Base-by-base conservation (phyloP, 2,113 vertebrate genomes). In the Orycteropus afer region DNA sequence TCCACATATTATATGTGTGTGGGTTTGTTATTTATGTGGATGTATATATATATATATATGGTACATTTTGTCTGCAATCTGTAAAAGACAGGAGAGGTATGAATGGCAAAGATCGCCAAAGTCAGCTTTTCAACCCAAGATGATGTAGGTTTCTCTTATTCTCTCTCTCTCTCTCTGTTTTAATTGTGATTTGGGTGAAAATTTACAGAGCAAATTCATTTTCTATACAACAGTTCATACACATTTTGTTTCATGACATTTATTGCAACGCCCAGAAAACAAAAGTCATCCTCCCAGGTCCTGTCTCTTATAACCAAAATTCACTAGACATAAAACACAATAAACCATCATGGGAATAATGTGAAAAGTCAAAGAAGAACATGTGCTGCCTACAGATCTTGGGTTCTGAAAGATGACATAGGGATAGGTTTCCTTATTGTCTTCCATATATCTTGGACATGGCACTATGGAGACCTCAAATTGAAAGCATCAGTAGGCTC, bases 321-420 rank as follows among this genome's bases (percentile, higher is more conserved):
- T 0, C 5, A 13, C 49, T 53, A 40, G 5, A 9, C 6, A n/a
- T 23, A 55, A 74, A n/a, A n/a, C 22, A 20, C 22, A 59, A 7
- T 12, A 69, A 59, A 32, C 11, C 1, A 1, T 18, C 12, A 5
- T 10, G 45, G 63, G 7, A 91, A 74, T 5, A 51, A 23, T 79
- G 7, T 51, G 27, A 23, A 51, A 34, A 23, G 23, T 22, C 1
- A 20, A n/a, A 49, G 47, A 23, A 34, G 20, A 25, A 13, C 7
- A 0, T 2, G 55, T 20, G 0, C 45, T 9, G 3, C 8, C 5
- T 4, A 11, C 25, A 3, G 29, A 1, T 17, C 18, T 18, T 40
- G 12, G 20, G 45, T 4, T 18, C 49, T 65, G 17, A 61, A 29
- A 29, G 17, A 69, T 32, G 45, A 18, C 11, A 2, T 14, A 3